Evolutionary conservation across 2,888 invertebrate genomes (phyloP), one percentile per base, ranked within the genome.

Genomic region (Microctonus brassicae): DNA sequence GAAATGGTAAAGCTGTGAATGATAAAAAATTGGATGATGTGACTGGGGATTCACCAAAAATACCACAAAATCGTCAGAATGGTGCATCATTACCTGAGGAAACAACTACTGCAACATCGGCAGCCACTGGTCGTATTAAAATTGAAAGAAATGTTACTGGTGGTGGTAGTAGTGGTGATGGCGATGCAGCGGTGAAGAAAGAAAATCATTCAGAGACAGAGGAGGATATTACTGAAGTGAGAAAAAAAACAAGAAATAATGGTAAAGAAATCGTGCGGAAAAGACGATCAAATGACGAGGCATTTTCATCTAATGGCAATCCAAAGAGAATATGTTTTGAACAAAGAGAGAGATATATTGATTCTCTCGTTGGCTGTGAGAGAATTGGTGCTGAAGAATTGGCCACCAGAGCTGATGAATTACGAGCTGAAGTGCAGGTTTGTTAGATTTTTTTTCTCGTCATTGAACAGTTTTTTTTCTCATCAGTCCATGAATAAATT

Each of bases 21-120:
- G 81, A 84, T 11, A 82, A 84, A 26, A 81, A 80, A 17, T 82
- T 82, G 24, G 82, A 81, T 57, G 81, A 82, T 9, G 79, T 80
- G 29, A 77, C 81, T 36, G 80, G 81, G 26, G 63, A 57, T 33
- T 85, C 84, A 55, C 81, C 85, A 9, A 84, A 85, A 73, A 83
- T 86, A 22, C 84, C 86, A 2, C 86, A 86, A 67, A 86, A 78
- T 72, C 87, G 84, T 67, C 87, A 86, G 62, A 86, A 86, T 73
- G 86, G 86, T 3, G 85, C 86, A 0, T 85, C 86, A 1, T 77
- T 86, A 47, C 85, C 87, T 29, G 87, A 85, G 69, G 87, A 86
- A 72, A 82, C 83, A 13, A 85, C 79, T 5, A 75, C 85, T 3
- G 79, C 83, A 2, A 68, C 81, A 26, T 78, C 76, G 33, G 76